A percentile compares a stretch with the other conserved stretches of the same genome.
Conservation (phyloP, 1,140 invertebrate genomes). For the Tetraneura akinire region DNA sequence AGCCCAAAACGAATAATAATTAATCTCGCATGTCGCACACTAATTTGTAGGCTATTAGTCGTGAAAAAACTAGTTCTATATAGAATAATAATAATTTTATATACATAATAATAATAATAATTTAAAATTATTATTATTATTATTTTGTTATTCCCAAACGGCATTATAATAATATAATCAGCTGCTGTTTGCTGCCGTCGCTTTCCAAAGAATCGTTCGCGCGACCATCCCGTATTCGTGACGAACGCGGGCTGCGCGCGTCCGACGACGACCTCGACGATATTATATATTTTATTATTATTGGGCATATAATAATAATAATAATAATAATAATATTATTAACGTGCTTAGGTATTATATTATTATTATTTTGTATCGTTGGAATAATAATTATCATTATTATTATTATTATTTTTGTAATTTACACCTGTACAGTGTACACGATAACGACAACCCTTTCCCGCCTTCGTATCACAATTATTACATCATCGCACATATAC, state of each 20-base stretch:
- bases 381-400: not conserved
- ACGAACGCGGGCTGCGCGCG: not conserved
- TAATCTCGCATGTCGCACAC: slow-evolving; percentile 23
- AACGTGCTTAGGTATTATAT: too few relatives aligned
- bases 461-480: not conserved
- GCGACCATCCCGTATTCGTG: not conserved
- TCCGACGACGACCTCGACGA: not conserved
- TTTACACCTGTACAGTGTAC: slow-evolving; percentile 49
- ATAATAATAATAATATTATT: too few relatives aligned
- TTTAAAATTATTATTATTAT: slow-evolving; percentile 5
- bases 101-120: not conserved
- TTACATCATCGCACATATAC: not conserved
- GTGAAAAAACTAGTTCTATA: slow-evolving; percentile 25
- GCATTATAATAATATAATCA: slow-evolving; percentile 26
- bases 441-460: slow-evolving; percentile 21
- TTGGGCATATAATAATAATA: too few relatives aligned
- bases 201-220: too few relatives aligned
- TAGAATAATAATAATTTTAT: not conserved
- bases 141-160: not conserved
- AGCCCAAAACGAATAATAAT: not conserved
- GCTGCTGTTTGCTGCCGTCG: not conserved
- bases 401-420: slow-evolving; percentile 33
- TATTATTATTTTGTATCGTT: too few relatives aligned
- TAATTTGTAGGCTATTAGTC: slow-evolving; percentile 39
- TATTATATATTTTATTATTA: too few relatives aligned